Evolutionary conservation across 1,140 invertebrate genomes (phyloP).

Genomic region (Idris sp.): DNA sequence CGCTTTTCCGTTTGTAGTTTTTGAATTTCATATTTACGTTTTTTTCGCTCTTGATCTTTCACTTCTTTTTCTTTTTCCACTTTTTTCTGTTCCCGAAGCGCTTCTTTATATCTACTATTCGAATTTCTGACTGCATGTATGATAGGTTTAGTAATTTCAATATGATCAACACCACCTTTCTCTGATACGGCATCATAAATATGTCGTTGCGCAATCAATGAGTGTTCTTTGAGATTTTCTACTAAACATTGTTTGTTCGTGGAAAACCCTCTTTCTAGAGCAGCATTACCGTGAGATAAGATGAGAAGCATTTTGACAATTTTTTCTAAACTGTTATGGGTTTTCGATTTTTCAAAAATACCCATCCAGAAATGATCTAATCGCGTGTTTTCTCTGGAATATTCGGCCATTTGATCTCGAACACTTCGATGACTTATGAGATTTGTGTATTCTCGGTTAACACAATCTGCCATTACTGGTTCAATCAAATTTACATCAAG

Average conservation of each 20-base stretch:
- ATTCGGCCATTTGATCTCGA: background rate
- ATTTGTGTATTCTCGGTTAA: background rate
- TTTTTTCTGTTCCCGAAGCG: slow-evolving; percentile 6
- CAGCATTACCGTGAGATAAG: slow-evolving; percentile 22
- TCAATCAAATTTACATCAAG: too few species aligned
- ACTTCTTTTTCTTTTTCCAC: too few species aligned
- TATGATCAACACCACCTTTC: slow-evolving; percentile 10
- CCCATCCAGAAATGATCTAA: slow-evolving; percentile 20
- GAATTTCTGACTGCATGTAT: slow-evolving; percentile 7
- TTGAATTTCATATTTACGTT: slow-evolving; percentile 2
- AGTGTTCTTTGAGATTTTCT: slow-evolving; percentile 17
- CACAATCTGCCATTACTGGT: too few species aligned
- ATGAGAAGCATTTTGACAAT: slow-evolving; percentile 17
- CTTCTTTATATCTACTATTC: slow-evolving; percentile 11
- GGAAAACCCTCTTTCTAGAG: slow-evolving; percentile 24
- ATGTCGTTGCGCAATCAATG: slow-evolving; percentile 26
- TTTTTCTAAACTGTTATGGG: background rate
- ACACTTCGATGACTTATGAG: background rate
- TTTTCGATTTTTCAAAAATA: slow-evolving; percentile 2
- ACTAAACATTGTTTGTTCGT: slow-evolving; percentile 26
- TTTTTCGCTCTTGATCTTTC: too few species aligned
- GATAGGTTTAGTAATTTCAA: slow-evolving; percentile 1
- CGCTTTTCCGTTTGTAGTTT: slow-evolving; percentile 9
- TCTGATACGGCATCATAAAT: slow-evolving; percentile 21
- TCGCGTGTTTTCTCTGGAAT: background rate